Conservation (phyloP, 1,140 invertebrate species). For the Aethina tumida region DNA sequence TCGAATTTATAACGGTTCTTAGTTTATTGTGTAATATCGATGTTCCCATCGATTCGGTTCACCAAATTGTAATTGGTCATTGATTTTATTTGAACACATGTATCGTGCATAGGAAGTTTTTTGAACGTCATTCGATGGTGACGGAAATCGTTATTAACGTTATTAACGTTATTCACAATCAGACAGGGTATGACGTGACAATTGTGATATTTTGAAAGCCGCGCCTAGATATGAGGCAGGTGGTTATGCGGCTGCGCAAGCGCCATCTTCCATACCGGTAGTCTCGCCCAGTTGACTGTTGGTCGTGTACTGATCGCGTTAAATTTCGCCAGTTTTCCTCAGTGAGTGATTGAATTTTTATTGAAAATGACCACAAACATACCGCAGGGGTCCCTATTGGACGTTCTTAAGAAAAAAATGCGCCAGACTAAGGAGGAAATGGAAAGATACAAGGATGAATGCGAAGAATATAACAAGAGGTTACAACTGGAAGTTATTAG, state of each 20-base stretch:
- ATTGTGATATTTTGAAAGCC: too few relatives aligned
- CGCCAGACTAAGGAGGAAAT: slow-evolving; percentile 94
- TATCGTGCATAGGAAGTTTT: too few relatives aligned
- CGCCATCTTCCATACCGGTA: slow-evolving; percentile 23
- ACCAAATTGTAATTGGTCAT: too few relatives aligned
- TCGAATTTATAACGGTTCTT: too few relatives aligned
- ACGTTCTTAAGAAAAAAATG: slow-evolving; percentile 99
- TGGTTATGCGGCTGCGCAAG: slow-evolving; percentile 20
- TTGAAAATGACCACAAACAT: slow-evolving; percentile 69
- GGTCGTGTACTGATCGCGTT: slow-evolving; percentile 10
- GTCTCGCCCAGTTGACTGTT: slow-evolving; percentile 30
- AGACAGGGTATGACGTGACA: too few relatives aligned
- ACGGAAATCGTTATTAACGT: too few relatives aligned
- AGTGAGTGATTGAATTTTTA: slow-evolving; percentile 11
- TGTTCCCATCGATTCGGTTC: too few relatives aligned
- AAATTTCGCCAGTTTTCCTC: slow-evolving; percentile 1
- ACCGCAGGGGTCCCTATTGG: slow-evolving; percentile 78
- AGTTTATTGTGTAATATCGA: too few relatives aligned
- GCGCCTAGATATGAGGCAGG: slow-evolving; percentile 9
- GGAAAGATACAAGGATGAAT: slow-evolving; percentile 94
- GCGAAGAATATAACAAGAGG: slow-evolving; percentile 83
- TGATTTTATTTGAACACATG: too few relatives aligned
- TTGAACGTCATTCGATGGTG: too few relatives aligned
- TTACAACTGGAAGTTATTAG: slow-evolving; percentile 82
- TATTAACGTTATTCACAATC: too few relatives aligned